Evolutionary conservation across 1,140 invertebrate species (phyloP).

Genomic region (Drosophila kanapiae): DNA sequence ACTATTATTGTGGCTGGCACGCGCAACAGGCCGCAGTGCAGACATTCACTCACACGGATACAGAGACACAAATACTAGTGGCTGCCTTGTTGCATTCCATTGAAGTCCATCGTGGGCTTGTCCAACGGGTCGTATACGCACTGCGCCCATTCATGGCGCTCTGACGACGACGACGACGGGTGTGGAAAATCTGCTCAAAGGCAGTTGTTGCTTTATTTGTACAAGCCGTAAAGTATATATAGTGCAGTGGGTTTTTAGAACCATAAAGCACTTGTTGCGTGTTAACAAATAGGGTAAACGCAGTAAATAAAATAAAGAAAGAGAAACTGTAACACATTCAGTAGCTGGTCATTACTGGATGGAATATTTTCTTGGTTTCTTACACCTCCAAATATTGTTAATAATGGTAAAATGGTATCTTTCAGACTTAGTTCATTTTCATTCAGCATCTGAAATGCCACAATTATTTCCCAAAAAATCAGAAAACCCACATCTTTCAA

Average conservation of each 20-base stretch:
- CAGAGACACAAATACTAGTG: not conserved
- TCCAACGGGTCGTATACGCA: slow-evolving; percentile 63
- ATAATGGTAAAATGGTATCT: no score
- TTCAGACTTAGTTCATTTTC: no score
- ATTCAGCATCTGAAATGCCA: no score
- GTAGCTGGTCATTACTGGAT: not conserved
- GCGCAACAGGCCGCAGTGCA: slow-evolving; percentile 59
- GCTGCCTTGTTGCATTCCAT: slow-evolving; percentile 26
- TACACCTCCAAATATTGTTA: no score
- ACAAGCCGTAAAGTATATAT: slow-evolving; percentile 12
- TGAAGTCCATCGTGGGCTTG: slow-evolving; percentile 23
- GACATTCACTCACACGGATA: slow-evolving; percentile 19
- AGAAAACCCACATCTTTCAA: not conserved
- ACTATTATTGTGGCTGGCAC: slow-evolving; percentile 47
- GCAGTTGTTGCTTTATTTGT: slow-evolving; percentile 32
- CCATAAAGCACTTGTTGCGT: slow-evolving; percentile 16
- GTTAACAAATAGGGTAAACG: slow-evolving; percentile 15
- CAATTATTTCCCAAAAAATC: no score
- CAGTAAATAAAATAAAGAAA: slow-evolving; percentile 5
- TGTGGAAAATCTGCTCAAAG: slow-evolving; percentile 19
- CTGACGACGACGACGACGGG: slow-evolving; percentile 3
- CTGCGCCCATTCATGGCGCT: slow-evolving; percentile 53
- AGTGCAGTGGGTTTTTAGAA: slow-evolving; percentile 29
- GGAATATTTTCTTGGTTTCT: no score
- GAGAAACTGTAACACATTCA: slow-evolving; percentile 2